Evolutionary conservation across 2,797 vertebrate genomes (phyloP).

Genomic region (Rhodeus uyekii): DNA sequence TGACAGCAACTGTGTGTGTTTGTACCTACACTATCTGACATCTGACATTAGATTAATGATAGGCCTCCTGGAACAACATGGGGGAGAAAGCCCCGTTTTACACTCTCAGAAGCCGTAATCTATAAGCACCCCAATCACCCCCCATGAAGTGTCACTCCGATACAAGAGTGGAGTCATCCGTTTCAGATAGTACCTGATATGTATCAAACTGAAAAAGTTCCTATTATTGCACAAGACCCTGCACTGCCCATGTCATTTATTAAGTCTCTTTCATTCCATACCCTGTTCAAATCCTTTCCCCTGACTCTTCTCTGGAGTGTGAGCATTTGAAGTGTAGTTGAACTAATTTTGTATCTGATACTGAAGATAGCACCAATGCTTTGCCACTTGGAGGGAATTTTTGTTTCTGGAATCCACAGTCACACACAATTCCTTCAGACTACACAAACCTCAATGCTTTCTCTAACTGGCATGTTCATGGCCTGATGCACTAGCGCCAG

Average conservation of each 20-base stretch:
- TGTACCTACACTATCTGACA: slow-evolving; percentile 71
- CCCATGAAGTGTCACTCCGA: background rate
- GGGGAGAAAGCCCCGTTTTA: slow-evolving; percentile 8
- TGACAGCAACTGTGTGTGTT: slow-evolving; percentile 69
- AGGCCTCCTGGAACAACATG: slow-evolving; percentile 53
- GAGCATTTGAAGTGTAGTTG: slow-evolving; percentile 45
- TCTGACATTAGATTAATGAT: slow-evolving; percentile 70
- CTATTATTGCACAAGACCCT: slow-evolving; percentile 20
- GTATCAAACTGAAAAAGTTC: slow-evolving; percentile 37
- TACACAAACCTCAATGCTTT: slow-evolving; percentile 17
- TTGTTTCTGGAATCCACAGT: background rate
- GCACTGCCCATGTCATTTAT: slow-evolving; percentile 4
- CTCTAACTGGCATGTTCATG: slow-evolving; percentile 20
- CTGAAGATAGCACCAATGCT: slow-evolving; percentile 16
- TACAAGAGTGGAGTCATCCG: background rate
- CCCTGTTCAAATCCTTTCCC: slow-evolving; percentile 32
- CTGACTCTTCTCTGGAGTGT: slow-evolving; percentile 31
- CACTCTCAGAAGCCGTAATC: slow-evolving; percentile 27
- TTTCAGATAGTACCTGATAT: slow-evolving; percentile 35
- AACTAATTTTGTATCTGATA: slow-evolving; percentile 39
- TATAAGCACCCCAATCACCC: background rate
- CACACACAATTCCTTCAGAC: slow-evolving; percentile 6
- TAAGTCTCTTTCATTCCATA: slow-evolving; percentile 41
- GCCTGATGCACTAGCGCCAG: background rate
- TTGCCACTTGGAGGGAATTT: slow-evolving; percentile 37